A percentile compares a stretch with the other conserved stretches of the same genome.
These are phyloP conservation scores for Yponomeuta sedellus DNA, from an alignment of 2,888 invertebrate genomes.

Conservation along the genomic window DNA sequence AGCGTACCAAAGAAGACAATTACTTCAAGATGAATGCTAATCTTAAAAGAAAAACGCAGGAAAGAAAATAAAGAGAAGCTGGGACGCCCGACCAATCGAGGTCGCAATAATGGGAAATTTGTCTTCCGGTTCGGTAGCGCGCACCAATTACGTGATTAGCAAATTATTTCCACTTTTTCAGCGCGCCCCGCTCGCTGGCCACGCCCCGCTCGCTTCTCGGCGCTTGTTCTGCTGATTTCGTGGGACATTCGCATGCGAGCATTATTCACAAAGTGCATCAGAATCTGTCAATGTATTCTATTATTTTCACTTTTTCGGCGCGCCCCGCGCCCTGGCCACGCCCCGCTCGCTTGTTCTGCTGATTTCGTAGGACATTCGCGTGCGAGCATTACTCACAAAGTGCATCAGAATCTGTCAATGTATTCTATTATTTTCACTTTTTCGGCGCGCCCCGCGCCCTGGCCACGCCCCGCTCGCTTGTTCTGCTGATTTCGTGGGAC, in stretches of 20 bases:
- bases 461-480: too few species aligned
- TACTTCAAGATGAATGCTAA: neutral
- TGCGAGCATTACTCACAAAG: neutral
- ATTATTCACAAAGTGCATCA: too few species aligned
- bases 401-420: too few species aligned
- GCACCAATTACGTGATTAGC: constrained; percentile 73
- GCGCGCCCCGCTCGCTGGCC: constrained; percentile 18
- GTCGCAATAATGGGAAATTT: constrained; percentile 72
- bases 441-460: too few species aligned
- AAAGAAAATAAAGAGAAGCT: neutral
- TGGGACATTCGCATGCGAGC: neutral
- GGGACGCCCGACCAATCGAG: constrained; percentile 39
- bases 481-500: too few species aligned
- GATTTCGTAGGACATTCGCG: neutral
- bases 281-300: too few species aligned
- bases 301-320: constrained; percentile 71
- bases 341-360: constrained; percentile 26
- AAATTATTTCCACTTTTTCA: constrained; percentile 75
- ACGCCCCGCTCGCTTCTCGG: constrained; percentile 31
- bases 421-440: too few species aligned
- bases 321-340: constrained; percentile 20
- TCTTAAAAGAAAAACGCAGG: constrained; percentile 4
- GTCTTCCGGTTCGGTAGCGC: constrained; percentile 77
- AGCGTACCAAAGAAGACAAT: too few species aligned
- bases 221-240: constrained; percentile 21